These are phyloP conservation scores for Pediacus dermestoides DNA, from an alignment of 2,888 invertebrate genomes.

Conservation along the genomic window DNA sequence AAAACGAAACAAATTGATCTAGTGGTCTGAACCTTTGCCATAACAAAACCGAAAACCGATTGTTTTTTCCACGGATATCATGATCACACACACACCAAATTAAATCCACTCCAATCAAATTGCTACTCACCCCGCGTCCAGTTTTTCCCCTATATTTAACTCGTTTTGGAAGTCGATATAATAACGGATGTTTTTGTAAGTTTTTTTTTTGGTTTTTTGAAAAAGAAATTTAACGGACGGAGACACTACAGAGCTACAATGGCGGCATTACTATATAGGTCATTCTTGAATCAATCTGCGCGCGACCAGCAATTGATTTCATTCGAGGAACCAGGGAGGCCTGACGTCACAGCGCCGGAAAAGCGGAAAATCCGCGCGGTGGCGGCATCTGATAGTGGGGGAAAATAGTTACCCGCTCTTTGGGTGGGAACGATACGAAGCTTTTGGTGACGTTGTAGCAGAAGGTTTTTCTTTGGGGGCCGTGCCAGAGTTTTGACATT, in stretches of 20 bases:
- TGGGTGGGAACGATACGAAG: conserved; percentile 35
- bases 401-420: conserved; percentile 32
- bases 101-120: no score
- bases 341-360: conserved; percentile 34
- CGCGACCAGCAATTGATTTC: conserved; percentile 42
- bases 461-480: conserved; percentile 36
- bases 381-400: conserved; percentile 13
- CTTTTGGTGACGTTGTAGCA: conserved; percentile 38
- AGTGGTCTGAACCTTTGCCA: no score
- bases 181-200: conserved; percentile 17
- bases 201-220: conserved; percentile 10
- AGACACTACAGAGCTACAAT: conserved; percentile 44
- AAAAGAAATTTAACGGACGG: conserved; percentile 35
- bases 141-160: no score
- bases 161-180: no score
- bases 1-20: no score
- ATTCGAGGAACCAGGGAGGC: conserved; percentile 31
- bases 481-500: conserved; percentile 35
- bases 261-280: conserved; percentile 48
- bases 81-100: no score
- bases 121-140: conserved; percentile 22
- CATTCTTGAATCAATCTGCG: conserved; percentile 44
- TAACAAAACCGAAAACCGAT: no score
- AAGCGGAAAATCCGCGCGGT: conserved; percentile 28
- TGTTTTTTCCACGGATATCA: no score